Base-by-base conservation (phyloP, 2,888 invertebrate genomes). In the Caenorhabditis sp. region DNA sequence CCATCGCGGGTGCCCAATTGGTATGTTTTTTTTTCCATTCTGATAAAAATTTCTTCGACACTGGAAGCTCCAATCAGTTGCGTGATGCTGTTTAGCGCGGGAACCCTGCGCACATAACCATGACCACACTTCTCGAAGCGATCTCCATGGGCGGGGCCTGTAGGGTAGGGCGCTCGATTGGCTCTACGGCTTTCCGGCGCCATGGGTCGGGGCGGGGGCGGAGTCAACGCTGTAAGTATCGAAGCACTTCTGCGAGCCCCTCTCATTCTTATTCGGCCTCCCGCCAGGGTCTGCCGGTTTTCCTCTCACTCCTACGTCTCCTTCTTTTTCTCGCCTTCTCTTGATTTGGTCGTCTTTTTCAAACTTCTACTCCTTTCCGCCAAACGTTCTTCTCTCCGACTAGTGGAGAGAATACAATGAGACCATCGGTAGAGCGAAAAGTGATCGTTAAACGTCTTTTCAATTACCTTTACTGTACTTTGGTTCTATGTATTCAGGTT, bases 151-250 rank as follows among this genome's bases (percentile, higher is more conserved):
- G 48, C 7, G 48, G 27, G 13, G 35, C 15, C 52, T 35, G 22
- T 13, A 2, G 11, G 27, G 35, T 9, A 30, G 17, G 52, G 15
- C 52, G 9, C 35, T 32, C 52, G 5, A 35, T 52, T 39, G 46
- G 62, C 52, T 37, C 61, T n/a, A 41, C 7, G 9, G 17, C 37
- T 13, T 9, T 48, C 35, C 35, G 35, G n/a, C 17, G 22, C 20
- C n/a, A 37, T 30, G 22, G 62, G 62, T 50, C 62, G 62, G 62
- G 39, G 62, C 27, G 32, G 22, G 62, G 62, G 62, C 62, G 62
- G 62, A 50, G 62, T 27, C 61, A n/a, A 15, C 22, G 22, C n/a
- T 30, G 41, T 32, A 24, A 62, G 62, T 50, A 50, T 52, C 30
- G 50, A 20, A 41, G 62, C 62, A 62, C 52, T 52, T 45, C 15